phyloP scores from a whole-genome alignment of 2,797 vertebrate genomes.

The Halcyon chelicuti region DNA sequence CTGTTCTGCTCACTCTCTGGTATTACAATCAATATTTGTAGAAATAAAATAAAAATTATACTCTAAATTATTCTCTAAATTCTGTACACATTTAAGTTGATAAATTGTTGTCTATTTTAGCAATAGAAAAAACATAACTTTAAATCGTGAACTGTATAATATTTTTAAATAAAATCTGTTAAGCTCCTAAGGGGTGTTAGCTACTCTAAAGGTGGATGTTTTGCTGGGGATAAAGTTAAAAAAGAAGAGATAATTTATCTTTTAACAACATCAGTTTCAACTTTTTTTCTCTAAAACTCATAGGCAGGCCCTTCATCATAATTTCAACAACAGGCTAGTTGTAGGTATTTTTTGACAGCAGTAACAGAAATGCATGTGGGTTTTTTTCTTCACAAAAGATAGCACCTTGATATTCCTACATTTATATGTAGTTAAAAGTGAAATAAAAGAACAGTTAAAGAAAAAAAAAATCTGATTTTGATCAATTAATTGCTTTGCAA shows the following conservation, averaged over 20 bases:
- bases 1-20: neutral
- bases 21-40: neutral
- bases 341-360: neutral
- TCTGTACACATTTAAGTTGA: neutral
- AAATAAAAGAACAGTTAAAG: no score
- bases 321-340: neutral
- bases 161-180: neutral
- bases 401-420: neutral
- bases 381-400: neutral
- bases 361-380: neutral
- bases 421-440: neutral
- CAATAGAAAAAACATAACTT: neutral
- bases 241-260: neutral
- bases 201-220: no score
- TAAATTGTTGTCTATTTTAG: neutral
- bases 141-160: neutral
- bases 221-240: no score
- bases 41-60: neutral
- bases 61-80: neutral
- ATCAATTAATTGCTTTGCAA: no score
- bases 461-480: no score
- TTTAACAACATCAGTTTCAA: neutral
- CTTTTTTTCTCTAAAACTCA: neutral
- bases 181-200: neutral
- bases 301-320: neutral